Base-by-base conservation (phyloP, 2,888 invertebrate species). In the Panorpa germanica region DNA sequence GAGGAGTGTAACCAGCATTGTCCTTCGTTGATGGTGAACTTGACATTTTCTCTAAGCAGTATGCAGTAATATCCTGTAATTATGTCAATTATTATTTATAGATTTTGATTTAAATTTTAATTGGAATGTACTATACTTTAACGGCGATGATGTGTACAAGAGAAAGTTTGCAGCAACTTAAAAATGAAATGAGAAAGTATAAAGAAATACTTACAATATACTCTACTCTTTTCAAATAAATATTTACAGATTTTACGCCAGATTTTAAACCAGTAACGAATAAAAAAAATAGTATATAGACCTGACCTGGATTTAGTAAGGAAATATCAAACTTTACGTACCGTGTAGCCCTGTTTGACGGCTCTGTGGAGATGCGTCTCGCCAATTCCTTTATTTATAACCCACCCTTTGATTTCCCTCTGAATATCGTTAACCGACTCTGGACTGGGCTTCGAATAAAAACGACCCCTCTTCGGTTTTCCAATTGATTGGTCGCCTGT, bases 361-460 rank as follows among this genome's bases (percentile, higher is more conserved):
- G 91, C 88, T 43, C 90, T 67, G 49, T 93, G 93, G 29, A 93
- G 63, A 43, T 83, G 70, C 2, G 90, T 91, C 54, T 93, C 91
- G 5, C 93, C 93, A 19, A 88, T 73, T 29, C 90, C 85, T 51
- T 91, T 91, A 52, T 90, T 91, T 31, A 91, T 70, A 36, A 88
- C 85, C 82, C 88, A 85, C 39, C 77, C 70, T 49, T 83, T 80
- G 36, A 86, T 78, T 53, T 86, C 85, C 42, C 72, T 72, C 38
- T 75, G 74, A 31, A 86, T 77, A 49, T 85, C 85, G 41, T 75
- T 41, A 35, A 53, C 55, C 15, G 69, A 69, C 45, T 70, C 70
- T 1, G 71, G 69, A 41, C 57, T 69, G 11, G 70, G 64, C 39
- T 59, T 55, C 11, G 51, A 5, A 13, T 8, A 3, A 18, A 11